Evolutionary conservation across 2,888 invertebrate species (phyloP).

Genomic region (Trichopria drosophilae): DNA sequence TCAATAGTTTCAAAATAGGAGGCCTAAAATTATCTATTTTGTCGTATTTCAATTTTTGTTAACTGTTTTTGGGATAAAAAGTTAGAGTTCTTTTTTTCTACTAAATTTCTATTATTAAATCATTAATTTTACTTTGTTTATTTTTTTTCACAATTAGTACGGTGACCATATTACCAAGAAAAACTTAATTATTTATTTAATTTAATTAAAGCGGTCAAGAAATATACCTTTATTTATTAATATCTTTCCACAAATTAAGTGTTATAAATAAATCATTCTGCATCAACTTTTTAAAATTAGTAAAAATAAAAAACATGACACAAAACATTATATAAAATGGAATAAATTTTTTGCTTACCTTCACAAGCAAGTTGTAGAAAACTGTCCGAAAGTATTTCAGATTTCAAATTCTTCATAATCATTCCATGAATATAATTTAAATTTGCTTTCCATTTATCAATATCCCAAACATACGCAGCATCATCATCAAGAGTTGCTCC

Average conservation of each 20-base stretch:
- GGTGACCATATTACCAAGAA: too few species aligned
- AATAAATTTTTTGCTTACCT: conserved; percentile 42
- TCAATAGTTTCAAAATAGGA: too few species aligned
- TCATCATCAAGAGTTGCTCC: conserved; percentile 52
- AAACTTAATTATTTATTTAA: too few species aligned
- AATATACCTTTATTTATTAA: not conserved
- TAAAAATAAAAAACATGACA: not conserved
- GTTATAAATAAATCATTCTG: too few species aligned
- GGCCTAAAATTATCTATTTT: too few species aligned
- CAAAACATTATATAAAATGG: conserved; percentile 1
- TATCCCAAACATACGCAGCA: conserved; percentile 55
- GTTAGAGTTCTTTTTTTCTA: conserved; percentile 1
- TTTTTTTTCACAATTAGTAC: too few species aligned
- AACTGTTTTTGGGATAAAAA: too few species aligned
- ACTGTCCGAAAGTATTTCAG: conserved; percentile 35
- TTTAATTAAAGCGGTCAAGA: not conserved
- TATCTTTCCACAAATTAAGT: conserved; percentile 7
- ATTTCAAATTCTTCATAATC: conserved; percentile 49
- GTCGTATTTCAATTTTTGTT: too few species aligned
- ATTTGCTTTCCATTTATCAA: conserved; percentile 58
- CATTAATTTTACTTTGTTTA: not conserved
- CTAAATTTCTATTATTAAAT: not conserved
- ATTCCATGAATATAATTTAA: conserved; percentile 54
- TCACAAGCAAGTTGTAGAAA: conserved; percentile 47
- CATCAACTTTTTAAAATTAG: too few species aligned